A percentile compares a stretch with the other conserved stretches of the same genome.
These are phyloP conservation scores for Drosophila dives DNA, from an alignment of 2,888 invertebrate genomes.

Conservation along the genomic window DNA sequence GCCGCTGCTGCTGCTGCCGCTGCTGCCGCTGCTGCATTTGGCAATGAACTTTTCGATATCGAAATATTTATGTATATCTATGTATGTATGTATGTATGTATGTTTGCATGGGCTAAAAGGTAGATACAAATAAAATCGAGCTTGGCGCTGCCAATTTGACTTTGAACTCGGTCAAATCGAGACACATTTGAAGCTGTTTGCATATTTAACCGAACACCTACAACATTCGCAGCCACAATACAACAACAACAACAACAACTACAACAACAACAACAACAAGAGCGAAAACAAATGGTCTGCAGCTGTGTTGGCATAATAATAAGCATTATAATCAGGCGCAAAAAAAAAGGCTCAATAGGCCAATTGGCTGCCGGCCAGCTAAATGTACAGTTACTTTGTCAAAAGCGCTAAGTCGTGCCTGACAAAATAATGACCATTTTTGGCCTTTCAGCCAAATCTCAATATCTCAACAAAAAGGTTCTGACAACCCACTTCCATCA, in stretches of 20 bases:
- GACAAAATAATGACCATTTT: slow-evolving; percentile 70
- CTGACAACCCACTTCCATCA: slow-evolving; percentile 3
- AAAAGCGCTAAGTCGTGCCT: slow-evolving; percentile 73
- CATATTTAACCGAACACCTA: slow-evolving; percentile 80
- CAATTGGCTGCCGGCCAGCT: slow-evolving; percentile 69
- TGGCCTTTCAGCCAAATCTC: slow-evolving; percentile 46
- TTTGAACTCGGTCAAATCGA: slow-evolving; percentile 80
- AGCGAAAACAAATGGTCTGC: slow-evolving; percentile 61
- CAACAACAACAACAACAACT: slow-evolving; percentile 23
- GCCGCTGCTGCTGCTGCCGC: slow-evolving; percentile 2
- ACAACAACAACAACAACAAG: slow-evolving; percentile 26
- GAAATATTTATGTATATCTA: slow-evolving; percentile 40
- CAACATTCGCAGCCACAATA: slow-evolving; percentile 53
- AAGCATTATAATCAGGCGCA: slow-evolving; percentile 77
- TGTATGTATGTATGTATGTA: background rate
- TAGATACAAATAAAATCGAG: slow-evolving; percentile 47
- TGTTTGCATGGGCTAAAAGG: slow-evolving; percentile 42
- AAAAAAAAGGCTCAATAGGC: slow-evolving; percentile 73
- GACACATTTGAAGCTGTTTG: slow-evolving; percentile 78
- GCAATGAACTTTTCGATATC: slow-evolving; percentile 77
- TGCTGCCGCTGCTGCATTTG: slow-evolving; percentile 58
- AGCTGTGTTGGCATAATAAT: slow-evolving; percentile 72
- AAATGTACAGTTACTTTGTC: slow-evolving; percentile 68
- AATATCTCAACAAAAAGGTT: slow-evolving; percentile 26
- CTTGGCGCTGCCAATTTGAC: slow-evolving; percentile 69